Conservation (phyloP, 2,888 invertebrate species). For the Parochlus steinenii region DNA sequence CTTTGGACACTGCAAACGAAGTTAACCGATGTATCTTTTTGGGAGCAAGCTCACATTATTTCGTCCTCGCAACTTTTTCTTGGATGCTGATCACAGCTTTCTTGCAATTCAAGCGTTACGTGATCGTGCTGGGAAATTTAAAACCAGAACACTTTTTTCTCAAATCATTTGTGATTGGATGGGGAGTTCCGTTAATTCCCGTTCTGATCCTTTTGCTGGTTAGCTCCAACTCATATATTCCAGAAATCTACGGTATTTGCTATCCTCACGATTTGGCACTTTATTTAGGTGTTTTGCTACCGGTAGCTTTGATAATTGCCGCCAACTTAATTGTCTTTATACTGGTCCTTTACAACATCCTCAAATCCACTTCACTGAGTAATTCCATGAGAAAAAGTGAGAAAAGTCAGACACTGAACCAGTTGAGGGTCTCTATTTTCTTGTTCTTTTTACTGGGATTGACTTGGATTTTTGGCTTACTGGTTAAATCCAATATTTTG, state of each 20-base stretch:
- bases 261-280: slow-evolving; percentile 37
- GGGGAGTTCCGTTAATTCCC: slow-evolving; percentile 42
- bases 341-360: slow-evolving; percentile 35
- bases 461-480: slow-evolving; percentile 43
- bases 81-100: slow-evolving; percentile 58
- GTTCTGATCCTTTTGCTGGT: slow-evolving; percentile 32
- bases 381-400: slow-evolving; percentile 24
- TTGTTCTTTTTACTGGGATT: slow-evolving; percentile 42
- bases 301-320: slow-evolving; percentile 34
- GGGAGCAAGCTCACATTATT: slow-evolving; percentile 47
- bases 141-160: slow-evolving; percentile 42
- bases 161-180: slow-evolving; percentile 43
- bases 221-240: slow-evolving; percentile 33
- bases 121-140: slow-evolving; percentile 41
- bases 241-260: slow-evolving; percentile 30
- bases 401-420: slow-evolving; percentile 30
- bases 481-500: slow-evolving; percentile 33
- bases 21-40: slow-evolving; percentile 35
- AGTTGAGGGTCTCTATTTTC: slow-evolving; percentile 37
- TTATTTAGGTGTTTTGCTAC: slow-evolving; percentile 34
- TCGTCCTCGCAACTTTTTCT: slow-evolving; percentile 46
- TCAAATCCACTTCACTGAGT: slow-evolving; percentile 33
- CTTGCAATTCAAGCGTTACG: slow-evolving; percentile 50
- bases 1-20: slow-evolving; percentile 22
- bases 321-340: slow-evolving; percentile 38